Evolutionary conservation across 2,113 vertebrate genomes (phyloP), one percentile per base, ranked within the genome.

Genomic region (Dascyllus trimaculatus): DNA sequence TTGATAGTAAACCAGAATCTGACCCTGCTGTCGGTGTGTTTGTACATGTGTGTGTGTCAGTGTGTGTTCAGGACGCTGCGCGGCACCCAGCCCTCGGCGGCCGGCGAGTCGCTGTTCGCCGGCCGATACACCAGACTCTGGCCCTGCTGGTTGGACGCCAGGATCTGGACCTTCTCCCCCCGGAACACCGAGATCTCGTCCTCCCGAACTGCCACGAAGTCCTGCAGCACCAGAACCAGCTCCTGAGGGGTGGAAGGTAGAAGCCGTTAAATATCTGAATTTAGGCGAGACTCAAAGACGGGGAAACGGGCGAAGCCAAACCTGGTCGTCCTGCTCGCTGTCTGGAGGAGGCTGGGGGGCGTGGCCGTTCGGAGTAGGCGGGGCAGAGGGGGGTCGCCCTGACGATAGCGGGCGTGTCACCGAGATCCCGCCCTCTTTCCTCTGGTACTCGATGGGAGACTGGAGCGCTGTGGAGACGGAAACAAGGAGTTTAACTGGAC

Each of bases 61-160:
- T 92, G 93, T 52, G 85, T 89, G 53, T 73, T 85, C 2, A 99
- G 95, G 86, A 98, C 95, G 81, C 91, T 96, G 85, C 98, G 96
- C 0, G 98, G 96, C 76, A 99, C 97, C 98, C 98, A 99, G 95
- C 98, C 98, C 92, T 99, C 97, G 1, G 98, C 98, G 0, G 98
- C 97, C 0, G 98, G 97, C 2, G 97, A 98, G 43, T 96, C 96
- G 79, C 96, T 96, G 1, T 96, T 98, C 65, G 97, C 97, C 0
- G 98, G 97, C 82, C 98, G 95, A 93, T 97, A 98, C 54, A 99
- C 98, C 93, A 99, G 95, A 92, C 96, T 97, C 96, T 99, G 98
- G 81, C 97, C 98, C 93, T 99, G 98, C 95, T 99, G 98, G 93
- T 99, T 99, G 93, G 97, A 87, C 35, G 97, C 95, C 85, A 99